Evolutionary conservation across 1,140 invertebrate genomes (phyloP).

Genomic region (Danaus plexippus): DNA sequence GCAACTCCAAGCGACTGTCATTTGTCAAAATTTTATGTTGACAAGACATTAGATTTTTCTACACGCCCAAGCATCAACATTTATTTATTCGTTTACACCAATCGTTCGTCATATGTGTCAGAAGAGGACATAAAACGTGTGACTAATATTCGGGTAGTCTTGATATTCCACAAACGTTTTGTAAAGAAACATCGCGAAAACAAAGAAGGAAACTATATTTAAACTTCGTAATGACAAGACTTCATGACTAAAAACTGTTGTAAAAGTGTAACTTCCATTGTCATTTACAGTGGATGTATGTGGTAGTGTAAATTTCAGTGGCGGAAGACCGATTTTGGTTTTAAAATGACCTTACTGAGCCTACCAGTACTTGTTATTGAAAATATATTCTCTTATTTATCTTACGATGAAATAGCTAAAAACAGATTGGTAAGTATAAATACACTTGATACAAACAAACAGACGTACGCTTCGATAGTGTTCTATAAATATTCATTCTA

Average conservation of each 20-base stretch:
- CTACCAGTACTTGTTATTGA: constrained; percentile 85
- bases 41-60: too few species aligned
- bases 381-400: constrained; percentile 82
- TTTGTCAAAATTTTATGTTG: too few species aligned
- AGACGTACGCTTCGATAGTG: neutral
- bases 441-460: neutral
- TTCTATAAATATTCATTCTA: neutral
- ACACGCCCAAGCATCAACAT: constrained; percentile 8
- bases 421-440: constrained; percentile 79
- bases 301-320: constrained; percentile 5
- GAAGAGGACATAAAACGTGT: too few species aligned
- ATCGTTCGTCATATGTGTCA: too few species aligned
- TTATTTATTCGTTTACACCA: too few species aligned
- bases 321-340: constrained; percentile 1
- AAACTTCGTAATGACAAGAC: constrained; percentile 13
- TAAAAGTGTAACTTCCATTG: constrained; percentile 15
- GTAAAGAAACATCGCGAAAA: constrained; percentile 18
- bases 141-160: neutral
- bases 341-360: constrained; percentile 70
- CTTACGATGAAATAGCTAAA: constrained; percentile 87
- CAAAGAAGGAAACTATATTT: neutral
- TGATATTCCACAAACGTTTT: neutral
- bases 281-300: constrained; percentile 4
- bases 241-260: constrained; percentile 17
- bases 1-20: too few species aligned